Evolutionary conservation across 2,888 invertebrate species (phyloP).

Genomic region (Aspidiotus destructor): DNA sequence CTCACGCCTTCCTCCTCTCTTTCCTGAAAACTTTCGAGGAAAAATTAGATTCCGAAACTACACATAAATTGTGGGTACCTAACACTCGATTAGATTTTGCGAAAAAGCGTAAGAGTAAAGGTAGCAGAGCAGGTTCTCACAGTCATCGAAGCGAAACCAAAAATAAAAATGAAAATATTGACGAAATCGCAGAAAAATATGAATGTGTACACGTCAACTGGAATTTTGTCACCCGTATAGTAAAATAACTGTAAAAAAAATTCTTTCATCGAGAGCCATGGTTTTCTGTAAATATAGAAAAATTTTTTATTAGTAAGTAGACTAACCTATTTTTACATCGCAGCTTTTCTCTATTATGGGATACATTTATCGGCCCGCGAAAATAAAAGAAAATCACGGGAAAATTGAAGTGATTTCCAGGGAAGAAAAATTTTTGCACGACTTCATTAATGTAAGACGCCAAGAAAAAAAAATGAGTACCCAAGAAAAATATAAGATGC

Average conservation of each 20-base stretch:
- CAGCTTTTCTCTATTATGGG: too few relatives aligned
- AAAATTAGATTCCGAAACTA: slow-evolving; percentile 15
- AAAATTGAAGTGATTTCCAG: too few relatives aligned
- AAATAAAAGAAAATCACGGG: too few relatives aligned
- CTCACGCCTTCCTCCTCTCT: slow-evolving; percentile 84
- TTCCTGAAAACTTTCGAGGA: slow-evolving; percentile 45
- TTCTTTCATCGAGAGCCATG: slow-evolving; percentile 2
- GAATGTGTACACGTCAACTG: slow-evolving; percentile 88
- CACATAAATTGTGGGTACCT: neutral
- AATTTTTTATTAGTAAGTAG: neutral
- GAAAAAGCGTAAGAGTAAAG: slow-evolving; percentile 20
- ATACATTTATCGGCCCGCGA: too few relatives aligned
- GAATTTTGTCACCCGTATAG: slow-evolving; percentile 5
- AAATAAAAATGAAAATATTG: slow-evolving; percentile 90
- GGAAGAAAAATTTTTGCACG: too few relatives aligned
- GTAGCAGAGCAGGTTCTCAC: slow-evolving; percentile 50
- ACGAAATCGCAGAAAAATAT: slow-evolving; percentile 99
- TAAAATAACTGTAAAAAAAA: slow-evolving; percentile 11
- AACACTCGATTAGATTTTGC: neutral
- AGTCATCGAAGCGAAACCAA: slow-evolving; percentile 93
- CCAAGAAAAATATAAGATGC: too few relatives aligned
- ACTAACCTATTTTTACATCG: too few relatives aligned
- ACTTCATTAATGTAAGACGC: too few relatives aligned
- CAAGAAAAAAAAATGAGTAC: too few relatives aligned
- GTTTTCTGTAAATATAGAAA: neutral